Conservation (phyloP, 2,888 invertebrate genomes). For the Campoletis raptor region DNA sequence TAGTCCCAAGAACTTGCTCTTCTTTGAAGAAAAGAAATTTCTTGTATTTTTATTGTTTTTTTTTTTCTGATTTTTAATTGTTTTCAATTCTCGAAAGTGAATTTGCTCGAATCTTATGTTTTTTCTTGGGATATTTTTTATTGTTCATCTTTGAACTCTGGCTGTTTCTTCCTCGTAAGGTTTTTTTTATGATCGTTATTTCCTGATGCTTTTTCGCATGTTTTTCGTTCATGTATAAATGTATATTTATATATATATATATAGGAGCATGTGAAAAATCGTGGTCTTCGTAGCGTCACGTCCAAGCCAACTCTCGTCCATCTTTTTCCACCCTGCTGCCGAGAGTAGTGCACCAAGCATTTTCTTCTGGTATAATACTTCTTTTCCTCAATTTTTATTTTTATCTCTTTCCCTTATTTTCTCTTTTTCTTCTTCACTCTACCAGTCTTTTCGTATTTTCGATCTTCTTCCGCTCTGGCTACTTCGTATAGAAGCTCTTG, state of each 20-base stretch:
- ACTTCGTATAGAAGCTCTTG: conserved; percentile 40
- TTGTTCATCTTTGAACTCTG: background rate
- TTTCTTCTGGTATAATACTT: conserved; percentile 58
- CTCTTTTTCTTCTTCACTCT: conserved; percentile 37
- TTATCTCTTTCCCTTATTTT: conserved; percentile 10
- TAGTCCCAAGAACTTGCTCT: too few species aligned
- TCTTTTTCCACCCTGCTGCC: conserved; percentile 18
- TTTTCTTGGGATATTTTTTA: background rate
- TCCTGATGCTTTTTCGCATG: background rate
- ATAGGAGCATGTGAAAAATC: background rate
- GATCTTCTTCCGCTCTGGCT: conserved; percentile 56
- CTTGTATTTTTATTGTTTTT: background rate
- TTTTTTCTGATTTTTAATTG: background rate
- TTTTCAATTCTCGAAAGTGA: background rate
- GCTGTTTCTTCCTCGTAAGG: background rate
- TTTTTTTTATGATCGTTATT: conserved; percentile 1
- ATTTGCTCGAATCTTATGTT: background rate
- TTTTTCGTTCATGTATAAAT: background rate
- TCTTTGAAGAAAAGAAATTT: too few species aligned
- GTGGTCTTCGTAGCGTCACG: conserved; percentile 47
- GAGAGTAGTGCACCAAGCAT: conserved; percentile 27
- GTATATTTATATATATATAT: too few species aligned
- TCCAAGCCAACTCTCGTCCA: conserved; percentile 44
- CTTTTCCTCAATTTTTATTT: conserved; percentile 19
- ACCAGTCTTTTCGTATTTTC: conserved; percentile 29